Conservation (phyloP, 2,113 vertebrate species). For the Jacana jacana region DNA sequence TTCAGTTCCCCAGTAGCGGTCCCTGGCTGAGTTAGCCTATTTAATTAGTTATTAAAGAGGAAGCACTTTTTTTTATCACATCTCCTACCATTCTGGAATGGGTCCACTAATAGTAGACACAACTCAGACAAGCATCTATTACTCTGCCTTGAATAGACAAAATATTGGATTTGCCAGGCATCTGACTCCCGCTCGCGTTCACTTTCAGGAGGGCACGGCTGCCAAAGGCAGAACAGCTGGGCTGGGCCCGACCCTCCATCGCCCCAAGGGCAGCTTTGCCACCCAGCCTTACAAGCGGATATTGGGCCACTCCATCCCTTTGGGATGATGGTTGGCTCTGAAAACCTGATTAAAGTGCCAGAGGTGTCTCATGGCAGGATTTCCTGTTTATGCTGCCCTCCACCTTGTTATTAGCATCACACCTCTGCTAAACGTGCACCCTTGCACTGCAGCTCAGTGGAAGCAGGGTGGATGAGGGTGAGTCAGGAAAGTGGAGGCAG, state of each 20-base stretch:
- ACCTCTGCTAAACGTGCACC: neutral
- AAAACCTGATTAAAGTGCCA: neutral
- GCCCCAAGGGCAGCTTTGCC: fast-evolving
- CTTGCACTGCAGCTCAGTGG: neutral
- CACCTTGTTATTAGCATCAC: neutral
- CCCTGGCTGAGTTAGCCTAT: constrained; percentile 4
- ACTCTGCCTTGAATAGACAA: neutral
- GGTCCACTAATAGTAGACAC: constrained; percentile 31
- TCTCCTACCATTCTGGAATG: constrained; percentile 33
- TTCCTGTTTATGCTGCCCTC: constrained; percentile 32
- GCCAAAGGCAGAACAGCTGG: neutral
- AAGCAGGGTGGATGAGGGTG: neutral
- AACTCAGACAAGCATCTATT: constrained; percentile 10
- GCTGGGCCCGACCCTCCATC: neutral
- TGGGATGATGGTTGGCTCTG: neutral
- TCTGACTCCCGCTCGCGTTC: neutral
- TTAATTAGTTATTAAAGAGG: constrained; percentile 58
- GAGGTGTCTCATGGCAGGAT: neutral
- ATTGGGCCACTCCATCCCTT: neutral
- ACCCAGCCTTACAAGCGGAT: neutral
- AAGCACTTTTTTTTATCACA: neutral
- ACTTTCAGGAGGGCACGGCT: neutral
- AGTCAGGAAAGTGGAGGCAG: neutral
- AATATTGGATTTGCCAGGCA: neutral
- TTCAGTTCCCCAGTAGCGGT: neutral